Evolutionary conservation across 1,140 invertebrate species (phyloP), one percentile per base, ranked within the genome.

Genomic region (Matsumurasca onukii): DNA sequence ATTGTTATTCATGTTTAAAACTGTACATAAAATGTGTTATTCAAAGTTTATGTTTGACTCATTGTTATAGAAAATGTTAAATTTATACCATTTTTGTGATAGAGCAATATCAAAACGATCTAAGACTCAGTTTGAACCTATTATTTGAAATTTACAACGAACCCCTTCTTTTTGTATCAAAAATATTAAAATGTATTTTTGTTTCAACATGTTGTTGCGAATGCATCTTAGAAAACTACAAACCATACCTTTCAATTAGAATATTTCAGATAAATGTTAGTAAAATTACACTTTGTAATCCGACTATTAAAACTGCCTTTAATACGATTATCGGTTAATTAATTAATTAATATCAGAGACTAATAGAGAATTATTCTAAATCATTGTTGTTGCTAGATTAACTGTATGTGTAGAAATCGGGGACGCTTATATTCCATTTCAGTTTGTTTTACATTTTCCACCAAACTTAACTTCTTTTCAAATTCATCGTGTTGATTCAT

Each of bases 311-410:
- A 22, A 27, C 30, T 13, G 55, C 55, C 55, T 59, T 59, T 59
- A 25, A 59, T 9, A 9, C 22, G 12, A 13, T 27, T 5, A 59
- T 39, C 5, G 17, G 17, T 17, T 17, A 59, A 25, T 5, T 2
- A 59, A 5, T 12, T 27, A 13, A 29, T 5, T 27, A 59, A 12
- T 13, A 5, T 52, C 5, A 59, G 24, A 59, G 55, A 59, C 25
- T 27, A 59, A 59, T 59, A 59, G 55, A 24, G 30, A 27, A 27
- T 27, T 27, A 59, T 59, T 59, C 55, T 59, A 59, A 59, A 59
- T 59, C 24, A 59, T 24, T 59, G 55, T 59, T 59, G 55, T 59
- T n/a, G 55, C 55, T 59, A 27, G 30, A 27, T 59, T 3, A 5
- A 59, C 3, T 59, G 3, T 27, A 27, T 59, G 55, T 59, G 55